Evolutionary conservation across 2,797 vertebrate species (phyloP).

Genomic region (Ceryle rudis): DNA sequence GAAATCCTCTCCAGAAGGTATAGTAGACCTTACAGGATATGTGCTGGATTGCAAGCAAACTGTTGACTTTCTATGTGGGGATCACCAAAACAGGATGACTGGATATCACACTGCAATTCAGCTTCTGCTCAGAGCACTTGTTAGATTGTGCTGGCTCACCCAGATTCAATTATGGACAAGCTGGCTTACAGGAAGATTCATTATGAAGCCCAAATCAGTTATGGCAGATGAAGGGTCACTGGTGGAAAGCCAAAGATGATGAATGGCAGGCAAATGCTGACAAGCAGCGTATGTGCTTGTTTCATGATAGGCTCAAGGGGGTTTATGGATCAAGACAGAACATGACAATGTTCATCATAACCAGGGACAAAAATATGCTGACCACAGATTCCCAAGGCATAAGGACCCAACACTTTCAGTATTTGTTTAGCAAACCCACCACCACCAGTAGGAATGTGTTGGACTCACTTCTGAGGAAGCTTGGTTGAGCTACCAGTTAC

Average conservation of each 20-base stretch:
- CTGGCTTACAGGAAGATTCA: slow-evolving; percentile 20
- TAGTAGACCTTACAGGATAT: not conserved
- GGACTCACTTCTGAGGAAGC: not conserved
- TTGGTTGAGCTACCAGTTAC: not conserved
- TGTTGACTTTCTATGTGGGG: not conserved
- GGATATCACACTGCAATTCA: not conserved
- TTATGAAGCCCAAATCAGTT: not conserved
- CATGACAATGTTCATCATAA: not conserved
- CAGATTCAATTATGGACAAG: not conserved
- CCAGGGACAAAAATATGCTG: not conserved
- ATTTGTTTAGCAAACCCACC: not conserved
- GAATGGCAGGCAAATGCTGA: not conserved
- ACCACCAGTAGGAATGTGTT: not conserved
- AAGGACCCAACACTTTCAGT: not conserved
- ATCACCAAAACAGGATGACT: not conserved
- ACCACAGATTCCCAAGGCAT: not conserved
- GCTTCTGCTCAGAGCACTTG: not conserved
- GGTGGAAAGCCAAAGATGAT: not conserved
- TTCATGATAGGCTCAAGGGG: not conserved
- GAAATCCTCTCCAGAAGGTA: not conserved
- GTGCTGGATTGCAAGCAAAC: not conserved
- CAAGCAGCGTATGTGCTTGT: not conserved
- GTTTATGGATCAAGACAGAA: not conserved
- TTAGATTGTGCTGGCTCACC: not conserved
- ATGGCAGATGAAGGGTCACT: not conserved